Evolutionary conservation across 2,888 invertebrate species (phyloP), one percentile per base, ranked within the genome.

Genomic region (Anodontia alba): DNA sequence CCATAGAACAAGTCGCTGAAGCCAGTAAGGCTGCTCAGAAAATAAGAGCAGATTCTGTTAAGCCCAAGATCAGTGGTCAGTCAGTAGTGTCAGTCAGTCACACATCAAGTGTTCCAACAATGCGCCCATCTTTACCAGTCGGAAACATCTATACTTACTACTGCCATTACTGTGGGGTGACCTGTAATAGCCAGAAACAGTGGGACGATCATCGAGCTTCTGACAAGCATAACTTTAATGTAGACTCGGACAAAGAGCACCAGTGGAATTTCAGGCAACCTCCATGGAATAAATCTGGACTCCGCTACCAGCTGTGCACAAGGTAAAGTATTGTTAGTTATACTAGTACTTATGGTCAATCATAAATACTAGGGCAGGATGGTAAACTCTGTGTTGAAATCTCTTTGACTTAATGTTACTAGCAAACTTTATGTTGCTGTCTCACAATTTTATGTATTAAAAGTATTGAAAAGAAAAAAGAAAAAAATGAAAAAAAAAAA

Each of bases 191-290:
- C 62, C 83, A 90, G 78, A 89, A 91, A 68, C 92, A 94, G 81
- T 92, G 93, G 92, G 93, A 93, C 36, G 90, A 91, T 12, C 94
- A 94, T 81, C 91, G 92, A 75, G 91, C 92, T 26, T 92, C 92
- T 0, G 90, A 89, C 67, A 89, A 89, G 68, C 94, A 94, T 84
- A 90, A 81, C 71, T 89, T 90, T 74, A 94, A 93, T 74, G 91
- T 93, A 15, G 92, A 92, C 85, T 92, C 91, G 0, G 94, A 94
- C 82, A 90, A 89, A 38, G 93, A 93, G 62, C 92, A 92, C 71
- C 93, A 93, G 89, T 94, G 94, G 94, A 94, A 94, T 84, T 92
- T 87, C 87, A 82, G 94, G 43, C 93, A 93, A 72, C 94, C 94
- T 29, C 93, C 93, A 0, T 93, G 93, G 93, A 91, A 89, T 0